Evolutionary conservation across 2,113 vertebrate genomes (phyloP).

Genomic region (Pitta sordida): DNA sequence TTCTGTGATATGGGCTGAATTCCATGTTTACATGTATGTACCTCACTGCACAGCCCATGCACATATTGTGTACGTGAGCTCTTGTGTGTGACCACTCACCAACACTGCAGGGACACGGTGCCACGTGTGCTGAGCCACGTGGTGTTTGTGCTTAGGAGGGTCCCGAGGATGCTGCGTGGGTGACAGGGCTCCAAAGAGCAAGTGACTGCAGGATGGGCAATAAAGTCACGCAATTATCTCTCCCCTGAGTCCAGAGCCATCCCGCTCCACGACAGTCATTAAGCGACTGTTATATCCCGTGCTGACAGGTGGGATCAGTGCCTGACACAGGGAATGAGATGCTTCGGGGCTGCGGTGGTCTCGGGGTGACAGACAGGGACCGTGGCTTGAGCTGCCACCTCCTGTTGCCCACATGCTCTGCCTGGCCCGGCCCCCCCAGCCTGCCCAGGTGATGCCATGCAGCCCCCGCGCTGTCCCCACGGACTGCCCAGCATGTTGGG

Average conservation of each 20-base stretch:
- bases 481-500: accelerated
- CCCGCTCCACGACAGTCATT: background rate
- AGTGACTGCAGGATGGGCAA: background rate
- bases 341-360: accelerated
- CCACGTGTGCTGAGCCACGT: accelerated
- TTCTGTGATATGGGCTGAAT: background rate
- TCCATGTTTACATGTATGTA: accelerated
- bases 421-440: too few species aligned
- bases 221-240: background rate
- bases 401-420: background rate
- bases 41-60: accelerated
- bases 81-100: accelerated
- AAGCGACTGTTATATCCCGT: background rate
- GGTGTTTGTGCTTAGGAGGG: accelerated
- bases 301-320: background rate
- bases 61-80: accelerated
- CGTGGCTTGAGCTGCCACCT: accelerated
- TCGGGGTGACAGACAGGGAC: background rate
- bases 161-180: accelerated
- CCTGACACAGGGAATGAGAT: background rate
- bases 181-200: background rate
- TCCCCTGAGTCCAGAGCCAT: background rate
- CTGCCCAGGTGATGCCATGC: accelerated
- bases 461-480: accelerated
- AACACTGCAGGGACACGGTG: accelerated